phyloP scores from a whole-genome alignment of 37 sponge, comb jelly and placozoan genomes.

The Geodia barretti region DNA sequence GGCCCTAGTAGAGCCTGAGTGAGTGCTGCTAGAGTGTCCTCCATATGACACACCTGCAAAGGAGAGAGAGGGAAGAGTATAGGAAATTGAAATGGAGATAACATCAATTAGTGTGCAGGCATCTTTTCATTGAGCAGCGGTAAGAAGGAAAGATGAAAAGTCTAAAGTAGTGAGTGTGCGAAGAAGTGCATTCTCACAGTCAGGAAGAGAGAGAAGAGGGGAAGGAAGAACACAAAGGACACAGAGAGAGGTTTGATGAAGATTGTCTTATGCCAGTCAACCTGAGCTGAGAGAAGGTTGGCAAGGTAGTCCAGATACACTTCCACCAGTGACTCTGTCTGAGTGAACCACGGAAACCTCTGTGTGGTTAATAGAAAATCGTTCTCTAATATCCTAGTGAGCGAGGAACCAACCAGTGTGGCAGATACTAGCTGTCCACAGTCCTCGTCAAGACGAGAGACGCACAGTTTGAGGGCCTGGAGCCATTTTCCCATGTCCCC shows the following conservation, averaged over 20 bases:
- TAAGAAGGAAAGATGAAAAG: too few relatives aligned
- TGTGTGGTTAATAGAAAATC: constrained; percentile 9
- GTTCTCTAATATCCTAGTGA: too few relatives aligned
- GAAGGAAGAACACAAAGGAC: too few relatives aligned
- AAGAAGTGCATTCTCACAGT: too few relatives aligned
- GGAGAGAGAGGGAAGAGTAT: background rate
- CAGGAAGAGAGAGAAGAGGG: too few relatives aligned
- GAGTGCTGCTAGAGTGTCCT: background rate
- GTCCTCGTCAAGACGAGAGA: constrained; percentile 43
- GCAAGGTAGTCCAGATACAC: constrained; percentile 65
- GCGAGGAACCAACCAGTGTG: constrained; percentile 38
- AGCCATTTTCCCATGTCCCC: constrained; percentile 57
- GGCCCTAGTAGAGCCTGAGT: background rate
- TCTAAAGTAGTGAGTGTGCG: too few relatives aligned
- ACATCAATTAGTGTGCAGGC: too few relatives aligned
- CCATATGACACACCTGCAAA: background rate
- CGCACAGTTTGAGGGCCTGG: constrained; percentile 53
- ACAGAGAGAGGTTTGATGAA: too few relatives aligned
- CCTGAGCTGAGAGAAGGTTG: constrained; percentile 67
- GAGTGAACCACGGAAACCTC: constrained; percentile 56
- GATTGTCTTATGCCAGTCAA: constrained; percentile 55
- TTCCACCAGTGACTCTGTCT: constrained; percentile 28
- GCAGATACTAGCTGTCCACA: constrained; percentile 54
- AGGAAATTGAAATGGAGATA: too few relatives aligned
- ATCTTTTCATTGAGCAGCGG: too few relatives aligned